Base-by-base conservation (phyloP, 2,113 vertebrate genomes). In the Scomber colias region DNA sequence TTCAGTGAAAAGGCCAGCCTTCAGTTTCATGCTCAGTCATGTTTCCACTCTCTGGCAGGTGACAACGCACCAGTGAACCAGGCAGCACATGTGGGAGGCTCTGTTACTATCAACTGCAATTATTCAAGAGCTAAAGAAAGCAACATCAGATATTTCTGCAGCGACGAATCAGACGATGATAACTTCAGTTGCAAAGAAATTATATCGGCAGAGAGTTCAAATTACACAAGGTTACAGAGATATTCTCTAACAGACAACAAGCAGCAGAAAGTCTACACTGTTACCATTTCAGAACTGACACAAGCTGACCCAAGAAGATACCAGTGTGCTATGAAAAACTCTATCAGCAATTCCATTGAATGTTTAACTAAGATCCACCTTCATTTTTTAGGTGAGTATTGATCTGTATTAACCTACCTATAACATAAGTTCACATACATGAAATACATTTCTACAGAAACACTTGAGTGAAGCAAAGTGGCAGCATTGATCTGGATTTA, bases 331-430 rank as follows among this genome's bases (percentile, higher is more conserved):
- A 16, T 61, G 27, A 11, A 66, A 56, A 63, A 0, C 3, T 27
- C 24, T 27, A 27, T 27, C 10, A 4, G 11, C 3, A 45, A 4
- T 15, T 50, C 10, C 30, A 65, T 21, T 11, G 4, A 9, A 21
- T 85, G 79, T 59, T 81, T 54, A 40, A 80, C 31, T 11, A 17
- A 61, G 57, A 68, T 89, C 31, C 31, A 75, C 5, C 69, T 91
- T 60, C 5, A 12, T 14, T 1, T 87, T 49, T 1, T 31, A 1
- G 27, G 89, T 89, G 14, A 90, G 91, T 81, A 9, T 46, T 49
- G 1, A 55, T 64, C 4, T 16, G n/a, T 1, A 67, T 40, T 21
- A 30, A 45, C 5, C 12, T 12, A 62, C 30, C 31, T 35, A 17
- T 14, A 46, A 60, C 1, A 16, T 7, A 12, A 14, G n/a, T 2